Base-by-base conservation (phyloP, 2,113 vertebrate species). In the Esox niger region DNA sequence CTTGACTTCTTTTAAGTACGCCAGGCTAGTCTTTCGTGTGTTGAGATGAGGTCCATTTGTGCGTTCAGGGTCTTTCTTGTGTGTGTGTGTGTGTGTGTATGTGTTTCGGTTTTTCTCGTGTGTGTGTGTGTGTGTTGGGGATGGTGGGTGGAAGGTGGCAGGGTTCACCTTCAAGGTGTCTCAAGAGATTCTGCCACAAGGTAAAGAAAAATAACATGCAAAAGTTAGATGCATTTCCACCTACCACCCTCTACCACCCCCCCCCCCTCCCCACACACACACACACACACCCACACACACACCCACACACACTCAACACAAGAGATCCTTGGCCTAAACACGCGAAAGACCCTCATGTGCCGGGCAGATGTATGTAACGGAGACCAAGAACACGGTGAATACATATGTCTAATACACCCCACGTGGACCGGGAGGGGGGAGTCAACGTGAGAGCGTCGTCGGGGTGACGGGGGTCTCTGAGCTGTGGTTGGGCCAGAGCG, bases 281-380 rank as follows among this genome's bases (percentile, higher is more conserved):
- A 43, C 38, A 43, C 15, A 43, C 7, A 35, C 33, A 35, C 33
- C 2, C 33, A 35, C 33, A 35, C 9, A 38, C 35, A 38, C 35
- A 38, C 35, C 10, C 35, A 38, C 13, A 15, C 11, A 43, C 38
- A 2, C 38, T 43, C 38, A 43, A 43, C 38, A 43, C 38, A 43
- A 55, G 52, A 29, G 67, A 23, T 47, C 29, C 47, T 6, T 31
- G 25, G 25, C n/a, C 23, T 71, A n/a, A n/a, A n/a, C n/a, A n/a
- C n/a, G n/a, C 38, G 17, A 4, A 43, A 43, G 38, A 43, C 38
- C 69, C 68, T 81, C 79, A 81, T 75, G 68, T 81, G 77, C 68
- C 29, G 13, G 71, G 74, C 82, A 79, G 76, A 84, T 79, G 74
- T 69, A 72, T 71, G 47, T 66, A 71, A 63, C 62, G 66, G 61